Evolutionary conservation across 2,113 vertebrate genomes (phyloP).

Genomic region (Rhinoptilus africanus): DNA sequence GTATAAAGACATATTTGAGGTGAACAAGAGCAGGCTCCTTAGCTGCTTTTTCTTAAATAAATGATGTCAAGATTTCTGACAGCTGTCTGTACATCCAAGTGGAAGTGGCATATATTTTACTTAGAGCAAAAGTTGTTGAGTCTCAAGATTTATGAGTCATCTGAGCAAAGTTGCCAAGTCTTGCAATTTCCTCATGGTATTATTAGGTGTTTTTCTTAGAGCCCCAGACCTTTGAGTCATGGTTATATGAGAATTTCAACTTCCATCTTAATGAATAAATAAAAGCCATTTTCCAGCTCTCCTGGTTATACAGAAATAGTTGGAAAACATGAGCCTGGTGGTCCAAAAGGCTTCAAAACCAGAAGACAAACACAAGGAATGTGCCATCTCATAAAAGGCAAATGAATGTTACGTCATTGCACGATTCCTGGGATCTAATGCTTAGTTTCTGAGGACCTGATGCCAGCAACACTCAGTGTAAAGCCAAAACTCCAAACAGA

Average conservation of each 20-base stretch:
- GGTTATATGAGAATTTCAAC: not conserved
- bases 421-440: not conserved
- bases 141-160: not conserved
- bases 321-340: not conserved
- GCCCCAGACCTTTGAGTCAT: not conserved
- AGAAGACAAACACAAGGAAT: not conserved
- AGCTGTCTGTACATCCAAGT: not conserved
- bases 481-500: not conserved
- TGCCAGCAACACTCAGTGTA: not conserved
- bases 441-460: not conserved
- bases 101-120: not conserved
- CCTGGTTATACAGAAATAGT: not conserved
- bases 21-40: not conserved
- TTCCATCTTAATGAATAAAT: not conserved
- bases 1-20: not conserved
- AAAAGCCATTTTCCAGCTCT: not conserved
- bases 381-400: not conserved
- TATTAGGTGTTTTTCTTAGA: not conserved
- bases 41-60: conserved; percentile 9
- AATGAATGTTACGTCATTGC: not conserved
- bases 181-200: not conserved
- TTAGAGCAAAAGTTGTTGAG: not conserved
- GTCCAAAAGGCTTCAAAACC: not conserved
- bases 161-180: not conserved
- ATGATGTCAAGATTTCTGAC: not conserved